Base-by-base conservation (phyloP, 2,888 invertebrate species). In the Myopa tessellatipennis region DNA sequence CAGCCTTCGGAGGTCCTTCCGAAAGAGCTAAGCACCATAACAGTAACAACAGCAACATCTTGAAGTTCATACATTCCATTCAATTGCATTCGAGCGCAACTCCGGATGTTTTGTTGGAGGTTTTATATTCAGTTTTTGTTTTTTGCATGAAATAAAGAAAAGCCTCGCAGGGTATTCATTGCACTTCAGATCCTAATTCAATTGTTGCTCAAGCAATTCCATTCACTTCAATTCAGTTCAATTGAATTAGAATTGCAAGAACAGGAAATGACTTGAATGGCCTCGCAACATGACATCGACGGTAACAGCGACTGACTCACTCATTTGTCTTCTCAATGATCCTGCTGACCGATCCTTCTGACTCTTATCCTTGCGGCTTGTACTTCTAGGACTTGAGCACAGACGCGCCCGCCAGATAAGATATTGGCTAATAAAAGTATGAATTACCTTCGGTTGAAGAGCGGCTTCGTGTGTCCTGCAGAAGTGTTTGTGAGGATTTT, bases 151-250 rank as follows among this genome's bases (percentile, higher is more conserved):
- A 6, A 45, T 45, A 45, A 50, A 67, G 36, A 74, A 74, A 74
- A 45, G 34, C 74, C 16, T 74, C 55, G 65, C 65, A 55, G 74
- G 65, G 52, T 74, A 78, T 78, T 82, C 81, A 82, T 80, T 80
- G 81, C 83, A 83, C 84, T 83, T 85, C 83, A 85, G 81, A 84
- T 83, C 83, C 83, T 81, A 82, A 85, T 84, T 82, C 82, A 85
- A 82, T 78, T 75, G 76, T 78, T 79, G 78, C 80, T 18, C 18
- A 60, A 4, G 16, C 18, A 61, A 61, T 72, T 72, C 61, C 18
- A 61, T 61, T 18, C 34, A 65, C 52, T 45, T 45, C 34, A 65
- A 63, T 45, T 45, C 45, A 45, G 6, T 45, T 45, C 45, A 45
- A 73, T 73, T 61, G 26, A 74, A 74, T 63, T 58, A 12, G 38